Evolutionary conservation across 2,113 vertebrate species (phyloP).

Genomic region (Pholis gunnellus): DNA sequence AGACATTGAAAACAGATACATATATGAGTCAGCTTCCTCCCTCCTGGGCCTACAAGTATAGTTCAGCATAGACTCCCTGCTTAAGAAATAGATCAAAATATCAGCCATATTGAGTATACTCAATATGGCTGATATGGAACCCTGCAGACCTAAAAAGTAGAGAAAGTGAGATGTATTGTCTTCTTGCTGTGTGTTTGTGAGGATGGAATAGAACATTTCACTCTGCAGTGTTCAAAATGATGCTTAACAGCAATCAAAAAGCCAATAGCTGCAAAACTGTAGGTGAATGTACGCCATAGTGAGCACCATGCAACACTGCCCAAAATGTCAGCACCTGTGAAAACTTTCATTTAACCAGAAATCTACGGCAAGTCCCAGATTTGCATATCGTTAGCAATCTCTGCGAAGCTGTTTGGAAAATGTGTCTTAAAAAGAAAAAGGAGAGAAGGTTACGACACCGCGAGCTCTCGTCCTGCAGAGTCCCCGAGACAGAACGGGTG

Average conservation of each 20-base stretch:
- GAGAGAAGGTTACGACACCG: conserved; percentile 22
- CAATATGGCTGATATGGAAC: not conserved
- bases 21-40: not conserved
- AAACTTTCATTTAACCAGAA: conserved; percentile 36
- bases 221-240: conserved; percentile 8
- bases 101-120: not conserved
- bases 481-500: conserved; percentile 34
- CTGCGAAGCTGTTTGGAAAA: conserved; percentile 26
- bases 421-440: conserved; percentile 17
- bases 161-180: conserved; percentile 7
- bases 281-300: conserved; percentile 22
- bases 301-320: conserved; percentile 52
- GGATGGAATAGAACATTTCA: conserved; percentile 8
- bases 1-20: conserved; percentile 20
- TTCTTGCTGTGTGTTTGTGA: conserved; percentile 6
- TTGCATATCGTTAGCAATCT: conserved; percentile 56
- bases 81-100: conserved; percentile 17
- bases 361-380: conserved; percentile 23
- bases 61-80: not conserved
- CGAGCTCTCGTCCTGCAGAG: not conserved
- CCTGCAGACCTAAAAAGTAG: not conserved
- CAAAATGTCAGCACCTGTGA: conserved; percentile 58
- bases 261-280: conserved; percentile 7
- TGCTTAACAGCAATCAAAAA: conserved; percentile 6
- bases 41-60: conserved; percentile 5